A percentile compares a stretch with the other conserved stretches of the same genome.
Conservation (phyloP, 2,797 vertebrate species). For the Telmatherina bonti region DNA sequence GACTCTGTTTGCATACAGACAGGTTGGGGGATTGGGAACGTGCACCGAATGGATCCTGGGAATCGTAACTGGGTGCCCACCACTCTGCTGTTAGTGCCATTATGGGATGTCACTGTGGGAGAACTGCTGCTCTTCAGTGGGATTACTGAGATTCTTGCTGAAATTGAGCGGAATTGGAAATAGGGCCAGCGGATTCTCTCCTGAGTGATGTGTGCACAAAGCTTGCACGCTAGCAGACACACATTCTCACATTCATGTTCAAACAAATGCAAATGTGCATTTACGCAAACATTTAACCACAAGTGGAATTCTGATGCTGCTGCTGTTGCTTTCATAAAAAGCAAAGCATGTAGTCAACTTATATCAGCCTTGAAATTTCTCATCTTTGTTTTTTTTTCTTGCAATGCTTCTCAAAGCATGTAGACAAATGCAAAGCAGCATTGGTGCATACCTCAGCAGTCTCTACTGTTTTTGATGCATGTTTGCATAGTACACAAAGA, state of each 20-base stretch:
- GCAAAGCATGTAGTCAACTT: constrained; percentile 30
- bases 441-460: constrained; percentile 23
- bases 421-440: constrained; percentile 61
- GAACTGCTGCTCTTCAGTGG: constrained; percentile 81
- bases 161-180: constrained; percentile 83
- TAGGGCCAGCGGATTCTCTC: constrained; percentile 71
- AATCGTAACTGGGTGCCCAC: constrained; percentile 79
- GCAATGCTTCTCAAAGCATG: constrained; percentile 31
- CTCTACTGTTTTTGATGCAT: constrained; percentile 24
- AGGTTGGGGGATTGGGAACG: constrained; percentile 77
- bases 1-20: constrained; percentile 84
- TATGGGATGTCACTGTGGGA: constrained; percentile 84
- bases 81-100: constrained; percentile 82
- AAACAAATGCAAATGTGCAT: constrained; percentile 68
- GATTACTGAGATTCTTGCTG: constrained; percentile 82
- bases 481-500: constrained; percentile 67
- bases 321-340: constrained; percentile 18
- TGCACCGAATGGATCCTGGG: constrained; percentile 75
- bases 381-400: constrained; percentile 15
- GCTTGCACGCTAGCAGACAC: constrained; percentile 12
- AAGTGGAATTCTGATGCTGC: constrained; percentile 38
- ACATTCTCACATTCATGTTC: constrained; percentile 30
- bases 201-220: constrained; percentile 52
- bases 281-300: constrained; percentile 59
- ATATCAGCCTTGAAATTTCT: constrained; percentile 34